Evolutionary conservation across 1,140 invertebrate species (phyloP).

Genomic region (Palaemon carinicauda): DNA sequence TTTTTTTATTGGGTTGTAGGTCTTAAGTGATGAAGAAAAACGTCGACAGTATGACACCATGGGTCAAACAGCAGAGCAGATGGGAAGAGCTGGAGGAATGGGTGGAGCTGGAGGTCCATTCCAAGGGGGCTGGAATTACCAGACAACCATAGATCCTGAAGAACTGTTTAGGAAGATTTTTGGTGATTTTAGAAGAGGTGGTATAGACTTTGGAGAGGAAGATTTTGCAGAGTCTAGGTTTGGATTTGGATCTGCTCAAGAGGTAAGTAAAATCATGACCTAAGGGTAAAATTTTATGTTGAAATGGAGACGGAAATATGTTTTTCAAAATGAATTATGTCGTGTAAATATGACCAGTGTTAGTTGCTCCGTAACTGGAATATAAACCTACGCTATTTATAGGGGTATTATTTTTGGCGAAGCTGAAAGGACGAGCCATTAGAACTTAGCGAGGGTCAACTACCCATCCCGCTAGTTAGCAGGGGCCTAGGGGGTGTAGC

Average conservation of each 20-base stretch:
- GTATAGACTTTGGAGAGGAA: conserved; percentile 68
- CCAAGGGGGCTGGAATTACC: conserved; percentile 80
- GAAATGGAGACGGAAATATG: no score
- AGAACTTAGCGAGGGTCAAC: no score
- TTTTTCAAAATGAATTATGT: no score
- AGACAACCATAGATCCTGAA: conserved; percentile 91
- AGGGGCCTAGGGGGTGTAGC: no score
- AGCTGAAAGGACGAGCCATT: no score
- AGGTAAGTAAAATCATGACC: conserved; percentile 70
- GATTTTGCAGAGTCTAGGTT: conserved; percentile 87
- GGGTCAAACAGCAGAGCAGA: conserved; percentile 86
- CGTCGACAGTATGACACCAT: conserved; percentile 93
- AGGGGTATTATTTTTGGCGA: no score
- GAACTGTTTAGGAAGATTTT: conserved; percentile 83
- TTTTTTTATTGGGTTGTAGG: conserved; percentile 68
- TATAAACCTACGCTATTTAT: no score
- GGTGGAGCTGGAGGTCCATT: conserved; percentile 68
- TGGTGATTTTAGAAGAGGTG: conserved; percentile 63
- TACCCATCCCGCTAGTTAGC: no score
- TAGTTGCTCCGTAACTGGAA: no score
- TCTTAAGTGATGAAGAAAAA: conserved; percentile 90
- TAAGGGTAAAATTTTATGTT: no score
- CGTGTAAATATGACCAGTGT: no score
- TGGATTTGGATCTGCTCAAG: conserved; percentile 90
- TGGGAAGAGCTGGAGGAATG: conserved; percentile 73